Base-by-base conservation (phyloP, 1,140 invertebrate species). In the Rhyacophila brunnea region DNA sequence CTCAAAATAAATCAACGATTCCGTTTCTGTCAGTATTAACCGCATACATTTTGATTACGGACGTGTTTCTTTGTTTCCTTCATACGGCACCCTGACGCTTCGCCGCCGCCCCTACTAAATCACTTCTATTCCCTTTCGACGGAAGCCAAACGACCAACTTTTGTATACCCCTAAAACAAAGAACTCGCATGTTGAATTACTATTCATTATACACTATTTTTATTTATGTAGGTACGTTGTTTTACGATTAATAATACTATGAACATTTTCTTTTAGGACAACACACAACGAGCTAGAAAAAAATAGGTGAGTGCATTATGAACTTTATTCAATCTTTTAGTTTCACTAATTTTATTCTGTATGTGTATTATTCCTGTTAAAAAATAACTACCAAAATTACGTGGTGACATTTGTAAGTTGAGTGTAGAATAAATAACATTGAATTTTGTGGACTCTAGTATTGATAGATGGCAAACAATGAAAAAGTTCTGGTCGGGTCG, bases 281-380 rank as follows among this genome's bases (percentile, higher is more conserved):
- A 90, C 87, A 76, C 88, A 91, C 81, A 90, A 91, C 80, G 88
- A 91, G 75, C 79, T 91, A 78, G 88, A 91, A 80, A 91, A 91
- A 80, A 90, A 91, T 82, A 89, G 88, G 88, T 89, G 77, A 86
- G 85, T 82, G 57, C 54, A 67, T 67, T 67, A 42, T 53, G 20
- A 23, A 42, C 35, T 32, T 23, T n/a, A n/a, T 53, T 20, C 40
- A 28, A 14, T 38, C 23, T 28, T 28, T 28, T 28, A 28, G 23
- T 28, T 28, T 28, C 23, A 28, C 3, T 28, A 28, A 28, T 5
- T 28, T 9, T n/a, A n/a, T n/a, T n/a, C n/a, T n/a, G n/a, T n/a
- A n/a, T n/a, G 23, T 28, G 23, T 9, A 28, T 28, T 28, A n/a
- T n/a, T n/a, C n/a, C n/a, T n/a, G n/a, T n/a, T 50, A 13, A 50